Conservation (phyloP, 2,888 invertebrate species). For the Stenotaenia linearis region DNA sequence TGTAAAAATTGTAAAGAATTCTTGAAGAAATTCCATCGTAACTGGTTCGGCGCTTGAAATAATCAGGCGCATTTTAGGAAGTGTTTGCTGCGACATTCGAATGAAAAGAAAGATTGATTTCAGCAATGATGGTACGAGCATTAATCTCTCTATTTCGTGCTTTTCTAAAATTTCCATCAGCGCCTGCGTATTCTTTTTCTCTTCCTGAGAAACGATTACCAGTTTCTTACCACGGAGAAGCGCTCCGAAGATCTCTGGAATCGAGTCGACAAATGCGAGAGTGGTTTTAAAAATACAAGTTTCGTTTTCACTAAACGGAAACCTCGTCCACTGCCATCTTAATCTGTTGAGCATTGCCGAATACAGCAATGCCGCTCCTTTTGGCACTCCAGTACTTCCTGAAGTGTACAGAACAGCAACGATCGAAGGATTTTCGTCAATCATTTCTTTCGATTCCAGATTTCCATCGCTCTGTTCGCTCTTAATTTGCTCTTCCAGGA, state of each 20-base stretch:
- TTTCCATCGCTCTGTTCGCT: neutral
- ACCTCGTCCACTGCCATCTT: constrained; percentile 78
- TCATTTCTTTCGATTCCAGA: constrained; percentile 43
- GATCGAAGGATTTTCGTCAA: constrained; percentile 42
- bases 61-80: neutral
- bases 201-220: constrained; percentile 64
- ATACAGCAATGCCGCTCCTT: constrained; percentile 47
- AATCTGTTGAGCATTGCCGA: constrained; percentile 65
- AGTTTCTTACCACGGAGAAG: constrained; percentile 64
- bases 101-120: constrained; percentile 58
- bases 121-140: constrained; percentile 76
- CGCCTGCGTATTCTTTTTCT: constrained; percentile 71
- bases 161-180: constrained; percentile 63
- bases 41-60: neutral
- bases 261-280: constrained; percentile 83
- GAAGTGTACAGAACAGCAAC: constrained; percentile 77
- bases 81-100: constrained; percentile 35
- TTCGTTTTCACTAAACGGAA: constrained; percentile 67
- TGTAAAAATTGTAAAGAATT: neutral
- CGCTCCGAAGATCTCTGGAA: constrained; percentile 82
- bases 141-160: constrained; percentile 70
- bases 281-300: constrained; percentile 84
- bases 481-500: neutral
- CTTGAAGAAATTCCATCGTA: neutral
- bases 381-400: constrained; percentile 82